A percentile compares a stretch with the other conserved stretches of the same genome.
phyloP scores from a whole-genome alignment of 2,113 vertebrate species.

The Phaethon lepturus region DNA sequence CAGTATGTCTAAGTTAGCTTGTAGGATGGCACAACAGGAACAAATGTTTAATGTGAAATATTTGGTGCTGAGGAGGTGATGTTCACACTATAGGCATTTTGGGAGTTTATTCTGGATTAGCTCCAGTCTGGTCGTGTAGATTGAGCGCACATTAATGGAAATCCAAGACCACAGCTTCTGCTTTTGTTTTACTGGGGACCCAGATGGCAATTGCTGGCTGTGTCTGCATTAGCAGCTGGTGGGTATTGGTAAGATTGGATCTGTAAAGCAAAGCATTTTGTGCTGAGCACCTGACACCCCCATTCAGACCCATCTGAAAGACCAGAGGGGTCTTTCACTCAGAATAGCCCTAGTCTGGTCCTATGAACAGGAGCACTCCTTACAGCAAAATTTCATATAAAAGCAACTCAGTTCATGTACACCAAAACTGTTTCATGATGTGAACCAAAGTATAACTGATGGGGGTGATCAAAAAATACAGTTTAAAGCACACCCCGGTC shows the following conservation, averaged over 20 bases:
- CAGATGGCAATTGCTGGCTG: background rate
- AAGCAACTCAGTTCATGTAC: background rate
- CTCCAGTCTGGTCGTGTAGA: background rate
- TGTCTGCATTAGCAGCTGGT: background rate
- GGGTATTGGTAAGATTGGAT: background rate
- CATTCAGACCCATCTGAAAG: too few relatives aligned
- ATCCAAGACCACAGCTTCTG: background rate
- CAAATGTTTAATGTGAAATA: background rate
- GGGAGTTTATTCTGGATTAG: slow-evolving; percentile 9
- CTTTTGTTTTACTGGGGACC: background rate
- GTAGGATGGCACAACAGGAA: background rate
- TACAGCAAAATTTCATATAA: background rate
- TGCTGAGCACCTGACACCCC: background rate
- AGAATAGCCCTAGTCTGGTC: background rate
- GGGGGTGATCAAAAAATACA: background rate
- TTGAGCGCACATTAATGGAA: background rate
- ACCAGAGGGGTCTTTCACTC: background rate
- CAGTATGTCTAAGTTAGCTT: background rate
- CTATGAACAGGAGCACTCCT: background rate
- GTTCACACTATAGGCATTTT: background rate
- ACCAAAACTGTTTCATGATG: background rate
- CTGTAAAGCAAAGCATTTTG: background rate
- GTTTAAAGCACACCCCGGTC: background rate
- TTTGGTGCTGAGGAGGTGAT: background rate
- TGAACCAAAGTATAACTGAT: background rate